Conservation (phyloP, 2,888 invertebrate genomes). For the Phytoseiulus persimilis region DNA sequence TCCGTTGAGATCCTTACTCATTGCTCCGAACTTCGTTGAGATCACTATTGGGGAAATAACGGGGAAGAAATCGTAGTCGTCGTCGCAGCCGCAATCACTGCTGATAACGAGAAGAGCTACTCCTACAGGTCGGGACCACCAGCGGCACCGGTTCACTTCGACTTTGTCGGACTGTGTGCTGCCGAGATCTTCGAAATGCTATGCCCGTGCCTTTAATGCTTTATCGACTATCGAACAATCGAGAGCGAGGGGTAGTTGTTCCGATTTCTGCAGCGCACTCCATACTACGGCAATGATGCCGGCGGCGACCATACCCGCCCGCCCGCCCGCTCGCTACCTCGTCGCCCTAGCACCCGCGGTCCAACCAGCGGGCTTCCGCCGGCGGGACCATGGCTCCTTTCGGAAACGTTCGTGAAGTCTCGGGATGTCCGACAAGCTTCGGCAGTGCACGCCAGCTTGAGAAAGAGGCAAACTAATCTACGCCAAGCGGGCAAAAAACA, state of each 20-base stretch:
- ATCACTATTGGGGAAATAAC: not conserved
- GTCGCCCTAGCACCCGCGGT: not conserved
- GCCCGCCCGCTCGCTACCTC: not conserved
- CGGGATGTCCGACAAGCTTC: too few species aligned
- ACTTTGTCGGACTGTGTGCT: not conserved
- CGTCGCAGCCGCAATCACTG: not conserved
- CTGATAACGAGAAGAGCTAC: not conserved
- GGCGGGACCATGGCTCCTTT: too few species aligned
- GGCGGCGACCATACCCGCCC: not conserved
- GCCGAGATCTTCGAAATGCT: not conserved
- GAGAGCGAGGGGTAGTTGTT: not conserved
- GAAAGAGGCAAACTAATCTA: too few species aligned
- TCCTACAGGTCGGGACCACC: not conserved
- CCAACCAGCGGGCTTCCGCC: not conserved
- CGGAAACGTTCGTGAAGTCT: too few species aligned
- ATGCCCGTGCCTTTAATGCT: constrained; percentile 18
- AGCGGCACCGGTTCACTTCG: not conserved
- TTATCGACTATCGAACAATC: constrained; percentile 37
- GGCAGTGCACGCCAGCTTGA: too few species aligned
- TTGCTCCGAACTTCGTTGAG: not conserved
- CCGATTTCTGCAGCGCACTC: not conserved
- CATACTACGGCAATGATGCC: not conserved
- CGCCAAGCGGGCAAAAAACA: too few species aligned
- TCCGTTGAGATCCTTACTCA: not conserved
- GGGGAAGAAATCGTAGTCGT: not conserved